These are phyloP conservation scores for Novumbra hubbsi DNA, from an alignment of 2,797 vertebrate species.

Conservation along the genomic window DNA sequence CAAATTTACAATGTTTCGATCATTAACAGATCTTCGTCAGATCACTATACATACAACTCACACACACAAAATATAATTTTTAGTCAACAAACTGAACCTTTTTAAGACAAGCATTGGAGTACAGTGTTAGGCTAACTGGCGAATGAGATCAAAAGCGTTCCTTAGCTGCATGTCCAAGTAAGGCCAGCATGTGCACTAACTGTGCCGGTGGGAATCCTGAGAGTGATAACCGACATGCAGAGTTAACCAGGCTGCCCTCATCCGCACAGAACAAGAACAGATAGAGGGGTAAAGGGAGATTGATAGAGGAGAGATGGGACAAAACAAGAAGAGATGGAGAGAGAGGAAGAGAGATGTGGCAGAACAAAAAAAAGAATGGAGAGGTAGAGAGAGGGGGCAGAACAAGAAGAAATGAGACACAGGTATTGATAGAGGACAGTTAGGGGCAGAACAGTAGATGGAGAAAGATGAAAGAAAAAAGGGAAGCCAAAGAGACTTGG, in stretches of 20 bases:
- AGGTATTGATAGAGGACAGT: background rate
- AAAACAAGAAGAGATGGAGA: slow-evolving; percentile 15
- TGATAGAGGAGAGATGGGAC: slow-evolving; percentile 1
- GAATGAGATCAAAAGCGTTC: no score
- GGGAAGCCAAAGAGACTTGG: no score
- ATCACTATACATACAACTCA: no score
- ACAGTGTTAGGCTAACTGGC: no score
- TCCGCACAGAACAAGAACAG: background rate
- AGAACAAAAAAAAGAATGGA: background rate
- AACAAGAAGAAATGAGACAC: no score
- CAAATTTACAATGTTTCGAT: no score
- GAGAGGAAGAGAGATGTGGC: slow-evolving; percentile 13
- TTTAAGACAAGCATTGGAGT: no score
- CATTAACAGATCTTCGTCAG: no score
- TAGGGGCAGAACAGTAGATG: slow-evolving; percentile 13
- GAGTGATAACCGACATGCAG: background rate
- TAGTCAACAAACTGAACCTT: no score
- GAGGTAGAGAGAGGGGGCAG: background rate
- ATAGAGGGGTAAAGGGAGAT: background rate
- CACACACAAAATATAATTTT: no score
- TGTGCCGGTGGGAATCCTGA: background rate
- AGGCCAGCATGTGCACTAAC: background rate
- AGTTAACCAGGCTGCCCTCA: background rate
- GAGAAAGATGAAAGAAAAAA: background rate
- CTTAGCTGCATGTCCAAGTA: no score